Evolutionary conservation across 2,113 vertebrate species (phyloP).

Genomic region (Podocnemis expansa): DNA sequence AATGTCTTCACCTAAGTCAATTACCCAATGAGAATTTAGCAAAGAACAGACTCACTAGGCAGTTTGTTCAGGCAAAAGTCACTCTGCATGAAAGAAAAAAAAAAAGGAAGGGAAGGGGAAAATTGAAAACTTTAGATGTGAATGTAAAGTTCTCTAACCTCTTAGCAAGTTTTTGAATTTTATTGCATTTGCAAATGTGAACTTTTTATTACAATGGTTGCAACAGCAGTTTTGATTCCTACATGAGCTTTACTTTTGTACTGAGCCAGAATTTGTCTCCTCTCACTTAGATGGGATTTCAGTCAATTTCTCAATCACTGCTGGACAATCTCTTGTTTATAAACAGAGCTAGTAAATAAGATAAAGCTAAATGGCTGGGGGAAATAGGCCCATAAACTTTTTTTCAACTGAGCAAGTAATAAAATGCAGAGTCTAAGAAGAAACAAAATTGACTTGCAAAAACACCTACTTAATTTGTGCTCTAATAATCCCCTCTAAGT

Average conservation of each 20-base stretch:
- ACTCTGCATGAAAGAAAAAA: not conserved
- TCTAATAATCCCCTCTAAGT: not conserved
- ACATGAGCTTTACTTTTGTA: not conserved
- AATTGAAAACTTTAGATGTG: not conserved
- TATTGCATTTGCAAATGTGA: not conserved
- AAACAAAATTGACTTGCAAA: not conserved
- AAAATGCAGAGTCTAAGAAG: slow-evolving; percentile 6
- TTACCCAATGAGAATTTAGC: no score
- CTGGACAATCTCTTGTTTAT: not conserved
- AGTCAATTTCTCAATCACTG: not conserved
- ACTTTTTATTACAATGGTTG: not conserved
- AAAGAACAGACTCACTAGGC: not conserved
- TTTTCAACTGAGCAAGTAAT: not conserved
- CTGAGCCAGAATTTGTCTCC: not conserved
- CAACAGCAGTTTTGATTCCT: not conserved
- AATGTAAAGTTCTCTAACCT: not conserved
- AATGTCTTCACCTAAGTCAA: no score
- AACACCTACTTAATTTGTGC: not conserved
- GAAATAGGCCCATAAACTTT: not conserved
- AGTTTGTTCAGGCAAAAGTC: slow-evolving; percentile 17
- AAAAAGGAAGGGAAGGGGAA: not conserved
- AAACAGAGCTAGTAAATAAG: slow-evolving; percentile 14
- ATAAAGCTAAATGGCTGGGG: not conserved
- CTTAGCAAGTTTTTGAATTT: not conserved
- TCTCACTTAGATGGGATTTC: not conserved